phyloP scores from a whole-genome alignment of 2,797 vertebrate genomes.

The Chaetophractus vellerosus region DNA sequence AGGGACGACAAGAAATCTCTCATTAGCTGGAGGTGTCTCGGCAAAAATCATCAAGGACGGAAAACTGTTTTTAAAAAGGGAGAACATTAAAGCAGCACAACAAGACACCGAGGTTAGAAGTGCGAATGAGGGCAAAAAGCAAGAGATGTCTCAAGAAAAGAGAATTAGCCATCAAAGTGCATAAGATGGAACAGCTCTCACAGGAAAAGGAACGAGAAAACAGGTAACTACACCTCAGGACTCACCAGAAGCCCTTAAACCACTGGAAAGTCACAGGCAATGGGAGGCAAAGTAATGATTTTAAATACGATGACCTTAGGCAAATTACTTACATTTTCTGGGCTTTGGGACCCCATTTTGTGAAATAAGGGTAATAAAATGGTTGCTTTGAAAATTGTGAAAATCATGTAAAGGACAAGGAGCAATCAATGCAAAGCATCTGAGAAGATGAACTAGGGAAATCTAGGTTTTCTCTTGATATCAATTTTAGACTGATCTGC shows the following conservation, averaged over 20 bases:
- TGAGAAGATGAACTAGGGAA: neutral
- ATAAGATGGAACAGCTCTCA: neutral
- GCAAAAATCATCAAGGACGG: conserved; percentile 32
- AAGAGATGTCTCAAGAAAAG: neutral
- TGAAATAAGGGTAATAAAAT: conserved; percentile 3
- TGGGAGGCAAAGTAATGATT: neutral
- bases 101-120: neutral
- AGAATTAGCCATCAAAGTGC: neutral
- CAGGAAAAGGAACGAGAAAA: neutral
- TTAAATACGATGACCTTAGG: neutral
- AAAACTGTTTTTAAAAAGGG: conserved; percentile 29
- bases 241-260: neutral
- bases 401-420: neutral
- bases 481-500: neutral
- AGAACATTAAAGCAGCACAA: conserved; percentile 18
- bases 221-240: neutral
- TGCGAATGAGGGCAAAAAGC: neutral
- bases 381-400: neutral
- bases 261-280: neutral
- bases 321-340: neutral
- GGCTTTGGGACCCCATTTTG: neutral
- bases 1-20: neutral
- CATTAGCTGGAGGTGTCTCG: neutral
- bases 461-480: neutral
- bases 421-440: neutral